These are phyloP conservation scores for Cyprinodon tularosa DNA, from an alignment of 2,113 vertebrate species.

Conservation along the genomic window DNA sequence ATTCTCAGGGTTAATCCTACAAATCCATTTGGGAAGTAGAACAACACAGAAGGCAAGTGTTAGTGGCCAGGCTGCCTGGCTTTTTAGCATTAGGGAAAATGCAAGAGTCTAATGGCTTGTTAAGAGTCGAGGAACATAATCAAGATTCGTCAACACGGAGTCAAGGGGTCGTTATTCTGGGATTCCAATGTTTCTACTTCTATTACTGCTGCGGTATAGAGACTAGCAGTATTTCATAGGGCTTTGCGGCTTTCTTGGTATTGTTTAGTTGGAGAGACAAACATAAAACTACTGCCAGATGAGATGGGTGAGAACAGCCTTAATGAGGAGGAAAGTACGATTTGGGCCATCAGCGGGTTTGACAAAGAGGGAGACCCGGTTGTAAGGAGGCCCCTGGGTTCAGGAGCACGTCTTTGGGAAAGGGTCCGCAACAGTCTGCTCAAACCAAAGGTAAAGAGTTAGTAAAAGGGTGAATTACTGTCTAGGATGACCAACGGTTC, in stretches of 20 bases:
- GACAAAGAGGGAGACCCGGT: conserved; percentile 56
- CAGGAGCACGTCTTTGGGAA: conserved; percentile 74
- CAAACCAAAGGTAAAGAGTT: conserved; percentile 71
- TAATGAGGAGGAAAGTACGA: conserved; percentile 51
- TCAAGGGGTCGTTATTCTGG: neutral
- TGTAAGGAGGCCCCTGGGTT: conserved; percentile 38
- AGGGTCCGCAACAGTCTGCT: conserved; percentile 71
- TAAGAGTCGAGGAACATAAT: conserved; percentile 11
- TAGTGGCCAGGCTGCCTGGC: conserved; percentile 29
- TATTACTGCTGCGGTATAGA: conserved; percentile 1
- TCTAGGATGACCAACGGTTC: neutral
- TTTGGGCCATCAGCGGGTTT: conserved; percentile 19
- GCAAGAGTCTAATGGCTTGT: conserved; percentile 8
- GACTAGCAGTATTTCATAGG: neutral
- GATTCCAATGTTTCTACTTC: conserved; percentile 8
- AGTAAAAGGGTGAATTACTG: neutral
- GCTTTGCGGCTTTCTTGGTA: neutral
- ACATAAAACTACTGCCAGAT: conserved; percentile 25
- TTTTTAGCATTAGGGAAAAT: conserved; percentile 51
- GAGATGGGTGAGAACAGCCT: conserved; percentile 49
- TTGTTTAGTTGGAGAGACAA: neutral
- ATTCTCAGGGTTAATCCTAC: conserved; percentile 75
- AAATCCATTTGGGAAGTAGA: conserved; percentile 72
- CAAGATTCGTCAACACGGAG: neutral
- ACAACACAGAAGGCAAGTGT: conserved; percentile 53